phyloP scores from a whole-genome alignment of 2,113 vertebrate genomes.

The Calidris pugnax region DNA sequence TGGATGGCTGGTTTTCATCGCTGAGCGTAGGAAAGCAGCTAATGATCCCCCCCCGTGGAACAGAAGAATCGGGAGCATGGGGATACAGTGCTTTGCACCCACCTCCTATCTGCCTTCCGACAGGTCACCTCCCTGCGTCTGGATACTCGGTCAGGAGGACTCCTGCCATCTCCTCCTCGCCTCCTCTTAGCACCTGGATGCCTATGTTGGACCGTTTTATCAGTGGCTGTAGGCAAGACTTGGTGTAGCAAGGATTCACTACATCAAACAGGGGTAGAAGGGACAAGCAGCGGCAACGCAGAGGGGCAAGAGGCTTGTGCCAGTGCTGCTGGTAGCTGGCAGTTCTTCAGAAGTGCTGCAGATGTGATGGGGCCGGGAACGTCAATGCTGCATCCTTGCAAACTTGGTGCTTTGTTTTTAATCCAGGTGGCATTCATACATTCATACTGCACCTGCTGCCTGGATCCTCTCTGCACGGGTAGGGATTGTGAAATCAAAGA shows the following conservation, averaged over 20 bases:
- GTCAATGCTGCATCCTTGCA: neutral
- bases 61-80: accelerated
- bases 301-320: neutral
- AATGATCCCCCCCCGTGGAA: neutral
- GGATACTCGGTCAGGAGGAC: neutral
- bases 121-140: neutral
- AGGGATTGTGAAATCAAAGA: neutral
- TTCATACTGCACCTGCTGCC: neutral
- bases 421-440: neutral
- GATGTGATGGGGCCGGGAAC: neutral
- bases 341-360: neutral
- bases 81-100: neutral
- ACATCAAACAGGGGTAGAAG: neutral
- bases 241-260: accelerated
- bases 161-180: neutral
- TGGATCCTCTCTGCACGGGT: neutral
- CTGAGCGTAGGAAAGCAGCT: accelerated
- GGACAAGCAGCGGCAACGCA: neutral
- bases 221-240: neutral
- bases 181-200: neutral
- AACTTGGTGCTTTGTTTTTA: neutral
- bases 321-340: neutral
- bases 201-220: neutral
- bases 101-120: neutral
- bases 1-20: neutral